These are phyloP conservation scores for Leptonema lineaticorne DNA, from an alignment of 1,140 invertebrate genomes.

Conservation along the genomic window DNA sequence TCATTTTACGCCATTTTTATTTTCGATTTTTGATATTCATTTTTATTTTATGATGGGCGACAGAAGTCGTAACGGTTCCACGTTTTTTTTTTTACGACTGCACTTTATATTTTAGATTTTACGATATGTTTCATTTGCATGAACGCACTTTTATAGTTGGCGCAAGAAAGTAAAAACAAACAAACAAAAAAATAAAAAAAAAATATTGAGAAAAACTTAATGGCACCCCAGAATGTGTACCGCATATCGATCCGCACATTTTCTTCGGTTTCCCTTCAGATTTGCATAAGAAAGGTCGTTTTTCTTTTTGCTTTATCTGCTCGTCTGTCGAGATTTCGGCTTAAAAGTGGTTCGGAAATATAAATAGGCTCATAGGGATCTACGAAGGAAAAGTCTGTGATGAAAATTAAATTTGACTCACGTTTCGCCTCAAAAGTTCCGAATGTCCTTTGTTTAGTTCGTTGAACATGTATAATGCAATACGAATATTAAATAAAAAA, in stretches of 20 bases:
- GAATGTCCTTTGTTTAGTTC: background rate
- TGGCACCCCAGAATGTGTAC: background rate
- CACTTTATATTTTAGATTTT: too few species aligned
- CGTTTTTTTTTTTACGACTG: too few species aligned
- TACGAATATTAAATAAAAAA: too few species aligned
- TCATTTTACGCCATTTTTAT: too few species aligned
- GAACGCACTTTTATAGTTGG: background rate
- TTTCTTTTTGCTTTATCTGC: background rate
- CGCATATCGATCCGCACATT: background rate
- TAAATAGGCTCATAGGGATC: background rate
- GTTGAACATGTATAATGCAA: too few species aligned
- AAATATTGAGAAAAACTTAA: too few species aligned
- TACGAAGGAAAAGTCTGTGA: background rate
- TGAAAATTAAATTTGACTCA: conserved; percentile 8
- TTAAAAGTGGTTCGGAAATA: background rate
- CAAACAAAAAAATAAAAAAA: too few species aligned
- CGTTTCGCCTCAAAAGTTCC: background rate
- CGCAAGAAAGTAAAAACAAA: background rate
- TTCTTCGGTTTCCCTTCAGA: background rate
- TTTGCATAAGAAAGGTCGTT: background rate
- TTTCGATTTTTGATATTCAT: too few species aligned
- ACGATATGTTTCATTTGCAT: background rate
- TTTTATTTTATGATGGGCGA: too few species aligned
- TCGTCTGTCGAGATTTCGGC: background rate
- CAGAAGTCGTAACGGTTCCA: background rate